Evolutionary conservation across 2,888 invertebrate species (phyloP), one percentile per base, ranked within the genome.

Genomic region (Apodemia zela): DNA sequence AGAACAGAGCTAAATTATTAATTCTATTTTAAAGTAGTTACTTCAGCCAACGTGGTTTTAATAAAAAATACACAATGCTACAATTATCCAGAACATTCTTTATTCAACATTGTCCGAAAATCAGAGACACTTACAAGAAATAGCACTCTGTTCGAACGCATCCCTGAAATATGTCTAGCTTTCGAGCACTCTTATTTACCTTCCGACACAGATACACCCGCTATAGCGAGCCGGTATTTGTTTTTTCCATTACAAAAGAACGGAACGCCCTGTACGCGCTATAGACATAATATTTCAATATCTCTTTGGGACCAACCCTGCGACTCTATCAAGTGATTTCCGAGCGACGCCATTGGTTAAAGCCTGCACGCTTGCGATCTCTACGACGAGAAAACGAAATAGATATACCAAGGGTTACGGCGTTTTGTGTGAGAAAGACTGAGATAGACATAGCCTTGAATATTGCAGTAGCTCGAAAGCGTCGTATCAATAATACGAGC

Each of bases 401-500:
- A 71, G 75, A 63, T 57, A 63, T 18, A 73, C 18, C 0, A 0
- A n/a, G 1, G 10, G 1, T 10, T 11, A 3, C 59, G 38, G 3
- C 5, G 3, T 1, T 11, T 3, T 0, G 2, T 10, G 1, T 4
- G 62, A 47, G 78, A 63, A 18, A 60, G 73, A 90, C 60, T 57
- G 83, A 77, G 89, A 90, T 58, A 64, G 67, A 49, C 67, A 67
- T 73, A 71, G 68, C 73, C 69, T 75, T 89, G 77, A 89, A 90
- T 89, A 84, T 86, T 90, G 87, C 77, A 89, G 88, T 85, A 82
- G 78, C 77, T 78, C 77, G 84, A 84, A 82, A 84, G 83, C 79
- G 77, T 76, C 81, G 83, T 90, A 90, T 90, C 89, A 90, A 90
- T 90, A 91, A 90, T 90, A 88, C 85, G 89, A 78, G 91, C 82